phyloP scores from a whole-genome alignment of 2,113 vertebrate species.

The Thermophis baileyi region DNA sequence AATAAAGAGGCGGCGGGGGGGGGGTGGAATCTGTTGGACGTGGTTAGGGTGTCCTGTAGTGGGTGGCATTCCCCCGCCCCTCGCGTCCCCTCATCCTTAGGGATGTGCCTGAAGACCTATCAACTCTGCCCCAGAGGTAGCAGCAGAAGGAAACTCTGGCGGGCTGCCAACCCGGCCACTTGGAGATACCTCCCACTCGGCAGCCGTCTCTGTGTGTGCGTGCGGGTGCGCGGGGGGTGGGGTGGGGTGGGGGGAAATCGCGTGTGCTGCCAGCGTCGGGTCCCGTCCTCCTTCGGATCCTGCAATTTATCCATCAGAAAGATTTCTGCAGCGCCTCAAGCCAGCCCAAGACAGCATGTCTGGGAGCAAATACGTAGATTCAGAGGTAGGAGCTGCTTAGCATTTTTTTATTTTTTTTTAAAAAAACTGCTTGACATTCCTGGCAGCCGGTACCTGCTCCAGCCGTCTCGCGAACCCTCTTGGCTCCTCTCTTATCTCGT shows the following conservation, averaged over 20 bases:
- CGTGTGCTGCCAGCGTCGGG: conserved; percentile 11
- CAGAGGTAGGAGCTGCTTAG: conserved; percentile 70
- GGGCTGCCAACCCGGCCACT: conserved; percentile 59
- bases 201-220: not conserved
- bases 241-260: no score
- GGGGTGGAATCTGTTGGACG: not conserved
- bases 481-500: not conserved
- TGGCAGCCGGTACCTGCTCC: conserved; percentile 4
- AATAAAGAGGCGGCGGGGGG: no score
- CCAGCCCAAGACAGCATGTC: conserved; percentile 82
- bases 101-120: conserved; percentile 57
- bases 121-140: conserved; percentile 53
- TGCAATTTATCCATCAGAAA: conserved; percentile 56
- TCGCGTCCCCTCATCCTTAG: conserved; percentile 38
- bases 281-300: conserved; percentile 68
- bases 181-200: conserved; percentile 66
- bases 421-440: not conserved
- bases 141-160: conserved; percentile 66
- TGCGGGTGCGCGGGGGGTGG: not conserved
- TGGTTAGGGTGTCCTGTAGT: not conserved
- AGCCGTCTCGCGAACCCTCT: not conserved
- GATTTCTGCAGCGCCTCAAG: conserved; percentile 58
- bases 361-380: conserved; percentile 86
- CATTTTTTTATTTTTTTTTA: not conserved
- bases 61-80: conserved; percentile 29